Base-by-base conservation (phyloP, 1,140 invertebrate species). In the Mercenaria mercenaria region DNA sequence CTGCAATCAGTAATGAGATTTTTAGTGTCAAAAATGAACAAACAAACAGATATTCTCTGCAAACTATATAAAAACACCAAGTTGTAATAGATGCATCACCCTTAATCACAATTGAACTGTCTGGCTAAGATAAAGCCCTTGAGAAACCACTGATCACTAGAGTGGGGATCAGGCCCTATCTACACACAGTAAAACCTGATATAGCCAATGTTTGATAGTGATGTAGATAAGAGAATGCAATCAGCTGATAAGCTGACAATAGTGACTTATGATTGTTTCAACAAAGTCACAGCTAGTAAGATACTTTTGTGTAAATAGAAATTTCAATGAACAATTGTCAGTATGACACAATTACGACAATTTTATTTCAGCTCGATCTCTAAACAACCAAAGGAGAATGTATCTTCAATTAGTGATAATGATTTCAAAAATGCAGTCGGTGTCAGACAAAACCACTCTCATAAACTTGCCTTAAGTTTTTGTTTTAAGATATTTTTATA, bases 81-180 rank as follows among this genome's bases (percentile, higher is more conserved):
- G 1, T 47, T 79, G n/a, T 26, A 29, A 79, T 26, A 41, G 3
- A 41, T 41, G 39, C 29, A 47, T 2, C 41, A 79, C 0, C 67
- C 23, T 79, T 39, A 52, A 79, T 29, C 32, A 79, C 74, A 79
- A 79, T 79, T 79, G n/a, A 23, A 50, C 43, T 79, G 74, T 79
- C 74, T 79, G 74, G 74, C 10, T 4, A 18, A 26, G 74, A 79
- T 79, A 79, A 79, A 47, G 50, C 43, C 74, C 74, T 79, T 34
- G 67, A 39, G 67, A 72, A 39, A 3, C 15, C 23, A n/a, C 34
- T 72, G 34, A 72, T 72, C 34, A 13, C 34, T 39, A 29, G 67
- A 37, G 11, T 20, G 18, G 67, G 34, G 67, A 79, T 79, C 74
- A 79, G 50, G 2, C 43, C 74, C 74, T 79, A 79, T 79, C 74